Base-by-base conservation (phyloP, 2,888 invertebrate species). In the Dryadula phaetusa region DNA sequence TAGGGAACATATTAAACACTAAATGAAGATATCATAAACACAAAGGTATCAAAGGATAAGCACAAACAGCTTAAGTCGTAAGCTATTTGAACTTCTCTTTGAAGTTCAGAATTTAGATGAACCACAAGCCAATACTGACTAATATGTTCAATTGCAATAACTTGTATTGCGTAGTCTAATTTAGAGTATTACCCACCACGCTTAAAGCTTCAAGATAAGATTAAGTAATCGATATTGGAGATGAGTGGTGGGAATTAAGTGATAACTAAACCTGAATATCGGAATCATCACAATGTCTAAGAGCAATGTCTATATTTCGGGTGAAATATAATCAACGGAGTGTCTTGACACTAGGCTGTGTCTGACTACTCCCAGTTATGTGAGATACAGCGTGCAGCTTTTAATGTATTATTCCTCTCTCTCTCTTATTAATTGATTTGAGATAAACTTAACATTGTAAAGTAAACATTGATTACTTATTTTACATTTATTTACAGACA, bases 31-130 rank as follows among this genome's bases (percentile, higher is more conserved):
- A 7, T n/a, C 16, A 28, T n/a, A 22, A 10, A 3, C 16, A 52
- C 28, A 52, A 52, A 32, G 0, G 10, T 52, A 32, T 32, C 12
- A 10, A 52, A 32, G 10, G 8, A 32, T 52, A 52, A 5, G 22
- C 16, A 52, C 16, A 52, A 28, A 52, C 28, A 52, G 52, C 28
- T 52, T 16, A 32, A 6, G 32, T 10, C n/a, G 32, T 52, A 52
- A 28, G 32, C 52, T 16, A 16, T 16, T 18, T 32, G 52, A 28
- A 28, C 0, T 28, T 25, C 16, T 49, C 52, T 52, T 52, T 52
- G 52, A 52, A 32, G 3, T 46, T 46, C 46, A 20, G 20, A 20
- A 46, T 46, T 20, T 16, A 52, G 28, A 16, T n/a, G 49, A 52
- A 28, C 52, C 16, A 3, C 52, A 18, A 22, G 0, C 20, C 46